Percentiles rank a stretch among this genome's conserved stretches.
These are phyloP conservation scores for Anticlea derivata DNA, from an alignment of 2,888 invertebrate genomes.

Conservation along the genomic window DNA sequence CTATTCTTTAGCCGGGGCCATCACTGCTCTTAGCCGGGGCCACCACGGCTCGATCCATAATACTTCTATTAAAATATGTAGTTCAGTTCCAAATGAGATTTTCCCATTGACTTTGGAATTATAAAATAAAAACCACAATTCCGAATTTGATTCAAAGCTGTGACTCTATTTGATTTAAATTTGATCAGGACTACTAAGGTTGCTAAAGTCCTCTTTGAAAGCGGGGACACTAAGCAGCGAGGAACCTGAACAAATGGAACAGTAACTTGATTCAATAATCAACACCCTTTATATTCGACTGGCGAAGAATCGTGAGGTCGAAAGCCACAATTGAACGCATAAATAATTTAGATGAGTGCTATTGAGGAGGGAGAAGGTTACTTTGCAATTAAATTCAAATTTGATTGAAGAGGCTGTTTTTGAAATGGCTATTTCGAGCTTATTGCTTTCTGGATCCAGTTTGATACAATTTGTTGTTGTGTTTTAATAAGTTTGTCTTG, in stretches of 20 bases:
- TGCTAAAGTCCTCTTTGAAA: background rate
- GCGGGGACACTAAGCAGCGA: too few species aligned
- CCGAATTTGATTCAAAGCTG: too few species aligned
- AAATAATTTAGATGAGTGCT: constrained; percentile 14
- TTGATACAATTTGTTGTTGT: constrained; percentile 17
- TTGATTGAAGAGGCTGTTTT: constrained; percentile 18
- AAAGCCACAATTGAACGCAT: background rate
- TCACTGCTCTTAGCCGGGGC: too few species aligned
- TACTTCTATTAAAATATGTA: too few species aligned
- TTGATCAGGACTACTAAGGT: too few species aligned
- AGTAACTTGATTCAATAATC: constrained; percentile 1
- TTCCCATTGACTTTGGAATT: too few species aligned
- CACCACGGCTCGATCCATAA: too few species aligned
- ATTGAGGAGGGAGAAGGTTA: constrained; percentile 8
- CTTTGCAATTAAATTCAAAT: constrained; percentile 24
- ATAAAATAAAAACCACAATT: too few species aligned
- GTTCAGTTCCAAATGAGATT: too few species aligned
- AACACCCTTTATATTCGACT: background rate
- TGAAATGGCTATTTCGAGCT: constrained; percentile 9
- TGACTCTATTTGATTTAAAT: too few species aligned
- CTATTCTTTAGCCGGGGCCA: too few species aligned
- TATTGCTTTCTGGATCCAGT: constrained; percentile 17
- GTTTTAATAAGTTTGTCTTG: constrained; percentile 2
- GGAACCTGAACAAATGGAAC: background rate
- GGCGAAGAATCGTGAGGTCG: background rate